phyloP scores from a whole-genome alignment of 2,113 vertebrate genomes.

The Tenrec ecaudatus region DNA sequence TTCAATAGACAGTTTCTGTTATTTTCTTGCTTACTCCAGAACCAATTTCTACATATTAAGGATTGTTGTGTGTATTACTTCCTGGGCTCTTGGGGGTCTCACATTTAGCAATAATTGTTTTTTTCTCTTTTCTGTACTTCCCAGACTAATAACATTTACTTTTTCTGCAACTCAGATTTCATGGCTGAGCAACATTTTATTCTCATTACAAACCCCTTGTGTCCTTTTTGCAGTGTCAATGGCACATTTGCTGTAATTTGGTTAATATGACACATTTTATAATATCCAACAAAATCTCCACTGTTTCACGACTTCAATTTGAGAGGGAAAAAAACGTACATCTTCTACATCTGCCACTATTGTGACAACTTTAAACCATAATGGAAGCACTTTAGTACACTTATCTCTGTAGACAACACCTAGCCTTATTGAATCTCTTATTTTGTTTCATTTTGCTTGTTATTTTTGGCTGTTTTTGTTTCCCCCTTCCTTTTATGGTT shows the following conservation, averaged over 20 bases:
- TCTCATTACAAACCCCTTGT: conserved; percentile 63
- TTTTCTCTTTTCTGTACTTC: conserved; percentile 67
- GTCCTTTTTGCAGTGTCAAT: conserved; percentile 70
- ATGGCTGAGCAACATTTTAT: conserved; percentile 71
- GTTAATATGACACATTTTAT: conserved; percentile 42
- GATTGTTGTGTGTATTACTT: conserved; percentile 26
- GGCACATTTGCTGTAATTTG: conserved; percentile 57
- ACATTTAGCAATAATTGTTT: conserved; percentile 64
- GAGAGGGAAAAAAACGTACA: conserved; percentile 76
- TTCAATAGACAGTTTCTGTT: not conserved
- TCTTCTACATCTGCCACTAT: conserved; percentile 43
- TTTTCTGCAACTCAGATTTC: conserved; percentile 67
- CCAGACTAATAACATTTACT: conserved; percentile 48
- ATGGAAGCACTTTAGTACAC: conserved; percentile 70
- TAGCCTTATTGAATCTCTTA: conserved; percentile 39
- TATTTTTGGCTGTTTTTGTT: conserved; percentile 36
- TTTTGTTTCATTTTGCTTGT: conserved; percentile 72
- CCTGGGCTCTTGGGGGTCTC: not conserved
- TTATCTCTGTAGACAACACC: not conserved
- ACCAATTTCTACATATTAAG: conserved; percentile 37
- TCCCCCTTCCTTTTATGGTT: conserved; percentile 62
- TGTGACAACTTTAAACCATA: conserved; percentile 67
- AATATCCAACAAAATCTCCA: conserved; percentile 67
- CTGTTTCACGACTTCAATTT: conserved; percentile 73
- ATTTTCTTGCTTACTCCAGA: conserved; percentile 32